phyloP scores from a whole-genome alignment of 1,140 invertebrate genomes.

The Drosophila funebris region DNA sequence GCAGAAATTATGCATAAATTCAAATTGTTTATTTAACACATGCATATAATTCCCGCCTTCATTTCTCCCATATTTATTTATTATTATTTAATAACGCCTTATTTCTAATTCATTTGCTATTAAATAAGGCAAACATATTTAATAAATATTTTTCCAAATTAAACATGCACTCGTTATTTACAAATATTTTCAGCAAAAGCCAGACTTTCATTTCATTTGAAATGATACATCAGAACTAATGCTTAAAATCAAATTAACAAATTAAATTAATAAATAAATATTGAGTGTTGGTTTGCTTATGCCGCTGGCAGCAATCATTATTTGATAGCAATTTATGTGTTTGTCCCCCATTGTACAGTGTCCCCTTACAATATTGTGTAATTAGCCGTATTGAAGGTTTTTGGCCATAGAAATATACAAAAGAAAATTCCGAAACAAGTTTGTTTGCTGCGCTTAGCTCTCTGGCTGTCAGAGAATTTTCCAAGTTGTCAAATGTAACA shows the following conservation, averaged over 20 bases:
- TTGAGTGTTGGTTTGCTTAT: no score
- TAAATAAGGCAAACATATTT: background rate
- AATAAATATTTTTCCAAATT: background rate
- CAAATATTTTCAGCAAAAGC: background rate
- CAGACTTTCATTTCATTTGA: no score
- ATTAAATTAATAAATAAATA: no score
- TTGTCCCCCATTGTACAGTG: slow-evolving; percentile 49
- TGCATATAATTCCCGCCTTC: background rate
- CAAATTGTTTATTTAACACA: background rate
- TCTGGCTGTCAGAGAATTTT: slow-evolving; percentile 71
- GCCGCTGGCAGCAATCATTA: no score
- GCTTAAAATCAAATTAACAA: no score
- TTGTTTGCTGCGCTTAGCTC: slow-evolving; percentile 66
- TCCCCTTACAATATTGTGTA: slow-evolving; percentile 57
- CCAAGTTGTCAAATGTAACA: slow-evolving; percentile 78
- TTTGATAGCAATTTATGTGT: slow-evolving; percentile 9
- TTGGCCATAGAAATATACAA: slow-evolving; percentile 77
- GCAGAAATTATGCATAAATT: background rate
- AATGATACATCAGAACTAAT: no score
- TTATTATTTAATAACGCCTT: background rate
- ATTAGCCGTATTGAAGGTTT: slow-evolving; percentile 77
- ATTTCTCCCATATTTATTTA: background rate
- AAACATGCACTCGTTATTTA: background rate
- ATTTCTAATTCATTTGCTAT: background rate
- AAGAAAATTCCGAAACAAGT: slow-evolving; percentile 62